Conservation (phyloP, 2,888 invertebrate species). For the Palloptera scutellata region DNA sequence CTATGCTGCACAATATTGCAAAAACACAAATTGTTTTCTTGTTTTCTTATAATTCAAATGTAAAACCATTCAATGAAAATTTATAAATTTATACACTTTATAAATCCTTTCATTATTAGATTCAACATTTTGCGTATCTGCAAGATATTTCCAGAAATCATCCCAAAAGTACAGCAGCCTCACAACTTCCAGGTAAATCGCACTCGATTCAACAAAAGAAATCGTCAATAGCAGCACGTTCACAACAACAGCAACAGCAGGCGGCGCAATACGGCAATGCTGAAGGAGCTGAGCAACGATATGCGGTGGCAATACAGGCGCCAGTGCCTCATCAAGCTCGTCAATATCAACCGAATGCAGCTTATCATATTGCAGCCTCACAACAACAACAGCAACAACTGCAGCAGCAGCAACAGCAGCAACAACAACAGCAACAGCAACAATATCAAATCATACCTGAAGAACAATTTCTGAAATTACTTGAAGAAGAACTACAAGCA, state of each 20-base stretch:
- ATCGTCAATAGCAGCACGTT: slow-evolving; percentile 14
- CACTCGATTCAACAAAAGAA: slow-evolving; percentile 25
- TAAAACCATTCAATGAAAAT: too few species aligned
- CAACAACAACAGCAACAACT: slow-evolving; percentile 34
- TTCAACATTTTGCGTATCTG: slow-evolving; percentile 61
- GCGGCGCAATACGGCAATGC: slow-evolving; percentile 38
- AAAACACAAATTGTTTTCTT: too few species aligned
- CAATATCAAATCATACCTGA: slow-evolving; percentile 60
- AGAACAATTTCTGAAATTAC: slow-evolving; percentile 58
- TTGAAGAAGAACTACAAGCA: slow-evolving; percentile 59
- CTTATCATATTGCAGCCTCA: slow-evolving; percentile 35
- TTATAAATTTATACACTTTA: too few species aligned
- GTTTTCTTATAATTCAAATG: too few species aligned
- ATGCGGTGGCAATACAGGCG: slow-evolving; percentile 52
- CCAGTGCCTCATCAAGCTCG: slow-evolving; percentile 41
- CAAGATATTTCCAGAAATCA: slow-evolving; percentile 59
- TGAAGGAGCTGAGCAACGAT: slow-evolving; percentile 57
- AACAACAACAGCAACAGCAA: slow-evolving; percentile 43
- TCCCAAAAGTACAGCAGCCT: slow-evolving; percentile 26
- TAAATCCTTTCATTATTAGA: too few species aligned
- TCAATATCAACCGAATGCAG: slow-evolving; percentile 40
- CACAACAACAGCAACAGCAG: slow-evolving; percentile 14
- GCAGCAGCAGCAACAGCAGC: slow-evolving; percentile 40
- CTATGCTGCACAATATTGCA: too few species aligned
- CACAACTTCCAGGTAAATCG: slow-evolving; percentile 33